phyloP scores from a whole-genome alignment of 1,140 invertebrate genomes.

The Hylaeus volcanicus region DNA sequence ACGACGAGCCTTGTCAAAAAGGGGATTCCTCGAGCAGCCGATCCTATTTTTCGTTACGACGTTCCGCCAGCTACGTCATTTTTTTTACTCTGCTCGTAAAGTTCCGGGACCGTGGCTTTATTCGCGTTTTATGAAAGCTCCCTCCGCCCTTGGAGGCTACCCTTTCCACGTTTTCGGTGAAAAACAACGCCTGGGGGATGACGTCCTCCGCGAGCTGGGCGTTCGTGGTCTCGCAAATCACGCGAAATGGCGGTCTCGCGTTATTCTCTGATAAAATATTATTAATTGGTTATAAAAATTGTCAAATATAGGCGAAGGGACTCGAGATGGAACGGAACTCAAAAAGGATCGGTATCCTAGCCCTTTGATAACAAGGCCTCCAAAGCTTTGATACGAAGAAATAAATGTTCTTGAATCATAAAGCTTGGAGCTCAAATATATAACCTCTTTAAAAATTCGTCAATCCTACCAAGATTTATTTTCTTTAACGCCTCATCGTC shows the following conservation, averaged over 20 bases:
- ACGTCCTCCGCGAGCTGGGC: conserved; percentile 2
- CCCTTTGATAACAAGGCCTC: too few relatives aligned
- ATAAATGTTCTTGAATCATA: too few relatives aligned
- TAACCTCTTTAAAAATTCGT: too few relatives aligned
- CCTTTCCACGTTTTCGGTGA: background rate
- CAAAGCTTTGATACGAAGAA: too few relatives aligned
- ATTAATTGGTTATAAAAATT: background rate
- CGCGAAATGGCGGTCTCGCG: conserved; percentile 29
- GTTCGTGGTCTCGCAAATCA: conserved; percentile 48
- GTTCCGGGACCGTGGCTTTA: conserved; percentile 13
- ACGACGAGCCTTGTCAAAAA: background rate
- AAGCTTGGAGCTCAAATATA: too few relatives aligned
- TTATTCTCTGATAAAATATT: conserved; percentile 28
- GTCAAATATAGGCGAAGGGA: too few relatives aligned
- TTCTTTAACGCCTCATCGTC: too few relatives aligned
- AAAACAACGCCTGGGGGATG: conserved; percentile 38
- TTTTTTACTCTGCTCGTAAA: conserved; percentile 13
- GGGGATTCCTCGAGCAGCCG: background rate
- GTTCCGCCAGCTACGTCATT: conserved; percentile 10
- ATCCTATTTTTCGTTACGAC: background rate
- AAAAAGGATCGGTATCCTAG: too few relatives aligned
- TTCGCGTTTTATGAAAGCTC: conserved; percentile 43
- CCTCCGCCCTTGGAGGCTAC: background rate
- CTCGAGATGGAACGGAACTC: too few relatives aligned
- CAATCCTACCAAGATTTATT: too few relatives aligned